Evolutionary conservation across 2,797 vertebrate genomes (phyloP), one percentile per base, ranked within the genome.

Genomic region (Chiroxiphia lanceolata): DNA sequence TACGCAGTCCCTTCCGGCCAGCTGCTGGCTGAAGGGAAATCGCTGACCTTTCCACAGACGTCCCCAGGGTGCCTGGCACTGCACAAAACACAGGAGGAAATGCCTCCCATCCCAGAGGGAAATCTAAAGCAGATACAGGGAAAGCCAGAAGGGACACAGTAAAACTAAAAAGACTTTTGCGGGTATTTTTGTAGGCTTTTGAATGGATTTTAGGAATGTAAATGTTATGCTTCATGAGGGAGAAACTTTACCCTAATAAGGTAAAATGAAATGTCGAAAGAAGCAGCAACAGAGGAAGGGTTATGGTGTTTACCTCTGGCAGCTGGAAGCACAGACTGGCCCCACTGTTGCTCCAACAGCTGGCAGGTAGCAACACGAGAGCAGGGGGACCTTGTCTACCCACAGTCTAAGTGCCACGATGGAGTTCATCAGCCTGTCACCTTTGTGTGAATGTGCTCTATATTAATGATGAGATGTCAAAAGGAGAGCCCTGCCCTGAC

Each of bases 241-340:
- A 97, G 93, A 95, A 94, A 89, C 83, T 90, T 89, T 92, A 90
- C 67, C 95, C 96, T 97, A 97, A 97, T 96, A 97, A 96, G 94
- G 95, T 89, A 95, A 95, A 95, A 93, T 3, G 14, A 94, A 90
- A 92, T 15, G 60, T 27, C 2, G 12, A 76, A 85, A 64, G 60
- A 90, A 84, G 80, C 57, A 69, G 65, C 56, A 68, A 53, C 38
- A 86, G 80, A 76, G 38, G 38, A 92, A 42, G 34, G 38, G 78
- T 60, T 82, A 56, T 6, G 21, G 47, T 76, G 88, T 97, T 92
- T 89, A 84, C 54, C 68, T 89, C 90, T 60, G 60, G 78, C 75
- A 93, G 93, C 81, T 94, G 78, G 67, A 85, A 94, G 47, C 56
- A 91, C 67, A 59, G 44, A 44, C 38, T 4, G 2, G 54, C 18